These are phyloP conservation scores for Drosophila histrio DNA, from an alignment of 2,888 invertebrate species.

Conservation along the genomic window DNA sequence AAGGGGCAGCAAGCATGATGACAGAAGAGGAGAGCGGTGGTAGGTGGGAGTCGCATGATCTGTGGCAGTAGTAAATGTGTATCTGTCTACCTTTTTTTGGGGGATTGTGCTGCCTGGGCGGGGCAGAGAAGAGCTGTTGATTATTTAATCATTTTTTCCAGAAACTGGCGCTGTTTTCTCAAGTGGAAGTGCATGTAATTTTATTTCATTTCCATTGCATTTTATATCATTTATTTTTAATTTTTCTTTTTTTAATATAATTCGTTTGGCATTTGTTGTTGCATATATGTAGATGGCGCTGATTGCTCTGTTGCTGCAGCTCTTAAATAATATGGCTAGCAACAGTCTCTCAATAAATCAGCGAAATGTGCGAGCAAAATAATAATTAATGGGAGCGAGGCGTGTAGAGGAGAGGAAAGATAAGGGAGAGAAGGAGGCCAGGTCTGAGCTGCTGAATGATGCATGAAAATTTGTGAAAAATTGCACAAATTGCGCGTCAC, in stretches of 20 bases:
- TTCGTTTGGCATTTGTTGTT: slow-evolving; percentile 51
- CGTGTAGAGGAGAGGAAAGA: not conserved
- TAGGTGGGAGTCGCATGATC: slow-evolving; percentile 27
- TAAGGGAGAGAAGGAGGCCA: not conserved
- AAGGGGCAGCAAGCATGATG: not conserved
- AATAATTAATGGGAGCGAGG: slow-evolving; percentile 64
- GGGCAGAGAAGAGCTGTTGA: slow-evolving; percentile 51
- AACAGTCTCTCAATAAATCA: slow-evolving; percentile 68
- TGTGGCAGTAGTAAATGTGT: slow-evolving; percentile 55
- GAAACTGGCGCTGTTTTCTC: slow-evolving; percentile 59
- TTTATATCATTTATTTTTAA: slow-evolving; percentile 36
- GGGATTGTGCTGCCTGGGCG: slow-evolving; percentile 4
- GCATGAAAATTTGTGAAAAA: slow-evolving; percentile 77
- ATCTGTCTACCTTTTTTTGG: slow-evolving; percentile 49
- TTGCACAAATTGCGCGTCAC: slow-evolving; percentile 68
- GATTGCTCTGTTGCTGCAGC: slow-evolving; percentile 49
- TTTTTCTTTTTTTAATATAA: slow-evolving; percentile 32
- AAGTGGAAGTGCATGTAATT: slow-evolving; percentile 76
- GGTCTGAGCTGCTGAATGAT: slow-evolving; percentile 45
- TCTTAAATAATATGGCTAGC: slow-evolving; percentile 44
- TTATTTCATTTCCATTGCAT: slow-evolving; percentile 69
- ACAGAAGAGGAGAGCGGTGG: not conserved
- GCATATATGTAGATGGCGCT: slow-evolving; percentile 38
- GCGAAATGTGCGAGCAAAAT: slow-evolving; percentile 74
- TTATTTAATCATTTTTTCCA: slow-evolving; percentile 66